Evolutionary conservation across 2,797 vertebrate species (phyloP).

Genomic region (Sardinella longiceps): DNA sequence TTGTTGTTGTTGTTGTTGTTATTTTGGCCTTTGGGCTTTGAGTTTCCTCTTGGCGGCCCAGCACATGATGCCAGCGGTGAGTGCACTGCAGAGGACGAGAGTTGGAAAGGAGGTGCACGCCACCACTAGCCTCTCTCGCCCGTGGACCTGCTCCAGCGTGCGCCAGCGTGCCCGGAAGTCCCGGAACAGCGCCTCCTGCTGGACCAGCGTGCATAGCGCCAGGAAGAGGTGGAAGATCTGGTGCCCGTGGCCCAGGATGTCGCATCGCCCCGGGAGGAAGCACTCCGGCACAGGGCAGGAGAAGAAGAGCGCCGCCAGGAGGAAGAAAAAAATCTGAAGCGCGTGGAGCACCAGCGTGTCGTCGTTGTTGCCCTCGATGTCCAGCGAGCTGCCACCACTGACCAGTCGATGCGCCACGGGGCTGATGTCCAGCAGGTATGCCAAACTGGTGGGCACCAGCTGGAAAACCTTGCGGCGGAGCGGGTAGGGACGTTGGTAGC

Average conservation of each 20-base stretch:
- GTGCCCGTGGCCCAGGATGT: conserved; percentile 89
- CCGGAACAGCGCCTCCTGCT: conserved; percentile 87
- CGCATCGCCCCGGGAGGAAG: conserved; percentile 87
- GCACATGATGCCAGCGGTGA: conserved; percentile 65
- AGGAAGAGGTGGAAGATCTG: conserved; percentile 92
- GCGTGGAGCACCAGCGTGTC: conserved; percentile 81
- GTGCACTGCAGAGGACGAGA: conserved; percentile 75
- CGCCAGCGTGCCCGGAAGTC: conserved; percentile 81
- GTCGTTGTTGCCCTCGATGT: conserved; percentile 70
- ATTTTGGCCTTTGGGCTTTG: neutral
- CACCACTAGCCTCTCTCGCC: conserved; percentile 73
- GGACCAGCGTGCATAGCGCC: conserved; percentile 85
- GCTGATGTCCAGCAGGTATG: conserved; percentile 87
- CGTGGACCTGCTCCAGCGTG: conserved; percentile 72
- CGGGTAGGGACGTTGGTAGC: conserved; percentile 86
- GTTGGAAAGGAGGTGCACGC: conserved; percentile 78
- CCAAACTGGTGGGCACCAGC: conserved; percentile 82
- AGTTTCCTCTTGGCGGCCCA: neutral
- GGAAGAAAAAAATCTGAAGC: conserved; percentile 84
- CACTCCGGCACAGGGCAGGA: conserved; percentile 88
- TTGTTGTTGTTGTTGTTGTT: neutral
- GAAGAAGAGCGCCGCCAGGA: conserved; percentile 88
- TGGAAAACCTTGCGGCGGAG: conserved; percentile 86
- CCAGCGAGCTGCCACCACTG: conserved; percentile 39
- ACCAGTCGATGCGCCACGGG: conserved; percentile 83